These are phyloP conservation scores for Phaenicophaeus curvirostris DNA, from an alignment of 2,797 vertebrate species.

Conservation along the genomic window DNA sequence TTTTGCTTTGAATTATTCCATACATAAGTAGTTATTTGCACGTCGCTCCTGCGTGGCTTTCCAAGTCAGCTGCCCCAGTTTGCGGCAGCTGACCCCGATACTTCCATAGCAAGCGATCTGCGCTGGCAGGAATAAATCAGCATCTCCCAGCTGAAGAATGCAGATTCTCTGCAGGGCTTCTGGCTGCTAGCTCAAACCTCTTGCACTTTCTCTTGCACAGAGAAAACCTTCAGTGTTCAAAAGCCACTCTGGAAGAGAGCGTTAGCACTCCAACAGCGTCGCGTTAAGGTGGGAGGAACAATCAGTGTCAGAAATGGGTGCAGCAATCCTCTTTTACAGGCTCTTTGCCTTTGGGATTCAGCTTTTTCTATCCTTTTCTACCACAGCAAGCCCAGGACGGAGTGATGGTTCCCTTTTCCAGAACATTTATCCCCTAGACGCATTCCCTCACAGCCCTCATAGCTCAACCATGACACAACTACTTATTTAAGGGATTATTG, in stretches of 20 bases:
- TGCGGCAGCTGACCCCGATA: not conserved
- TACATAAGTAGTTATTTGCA: not conserved
- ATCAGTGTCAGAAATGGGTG: not conserved
- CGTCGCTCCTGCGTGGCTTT: accelerated
- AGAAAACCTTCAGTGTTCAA: not conserved
- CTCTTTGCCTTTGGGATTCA: not conserved
- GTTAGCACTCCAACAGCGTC: accelerated
- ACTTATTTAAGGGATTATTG: not conserved
- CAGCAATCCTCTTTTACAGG: not conserved
- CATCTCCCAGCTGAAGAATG: not conserved
- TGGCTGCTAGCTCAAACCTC: not conserved
- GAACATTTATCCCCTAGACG: accelerated
- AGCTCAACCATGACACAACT: accelerated
- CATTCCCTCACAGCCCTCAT: accelerated
- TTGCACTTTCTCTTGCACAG: accelerated
- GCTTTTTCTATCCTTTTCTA: not conserved
- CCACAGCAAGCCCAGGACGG: not conserved
- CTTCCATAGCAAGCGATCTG: accelerated
- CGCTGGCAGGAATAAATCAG: not conserved
- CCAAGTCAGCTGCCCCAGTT: not conserved
- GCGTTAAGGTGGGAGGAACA: not conserved
- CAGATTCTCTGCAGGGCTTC: not conserved
- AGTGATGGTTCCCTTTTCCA: not conserved
- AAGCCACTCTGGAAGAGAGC: not conserved
- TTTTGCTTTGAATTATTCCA: not conserved